Conservation (phyloP, 2,797 vertebrate genomes). For the Takifugu rubripes region DNA sequence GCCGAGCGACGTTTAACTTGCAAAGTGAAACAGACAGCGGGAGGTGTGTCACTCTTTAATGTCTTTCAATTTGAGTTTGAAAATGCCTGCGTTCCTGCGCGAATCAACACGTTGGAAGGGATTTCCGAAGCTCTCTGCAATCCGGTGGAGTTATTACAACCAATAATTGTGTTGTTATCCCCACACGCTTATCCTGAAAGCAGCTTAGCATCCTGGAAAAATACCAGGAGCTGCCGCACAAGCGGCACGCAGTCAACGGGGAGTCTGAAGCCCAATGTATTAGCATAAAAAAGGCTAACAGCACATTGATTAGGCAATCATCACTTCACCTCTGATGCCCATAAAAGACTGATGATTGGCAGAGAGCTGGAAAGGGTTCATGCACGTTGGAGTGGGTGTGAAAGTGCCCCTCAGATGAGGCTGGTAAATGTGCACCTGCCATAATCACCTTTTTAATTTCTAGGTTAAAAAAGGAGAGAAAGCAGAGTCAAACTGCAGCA, state of each 20-base stretch:
- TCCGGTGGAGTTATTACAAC: conserved; percentile 23
- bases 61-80: conserved; percentile 18
- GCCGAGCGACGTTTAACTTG: conserved; percentile 31
- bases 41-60: neutral
- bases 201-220: conserved; percentile 37
- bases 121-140: conserved; percentile 31
- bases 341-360: too few relatives aligned
- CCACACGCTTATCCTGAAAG: conserved; percentile 33
- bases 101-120: conserved; percentile 26
- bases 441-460: too few relatives aligned
- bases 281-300: neutral
- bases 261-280: neutral
- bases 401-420: too few relatives aligned
- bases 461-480: too few relatives aligned
- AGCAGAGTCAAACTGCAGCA: too few relatives aligned
- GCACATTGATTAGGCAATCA: neutral
- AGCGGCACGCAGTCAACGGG: conserved; percentile 6
- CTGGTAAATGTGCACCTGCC: too few relatives aligned
- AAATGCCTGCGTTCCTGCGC: conserved; percentile 4
- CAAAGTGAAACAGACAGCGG: conserved; percentile 23
- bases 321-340: too few relatives aligned
- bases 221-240: conserved; percentile 40
- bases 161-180: conserved; percentile 52
- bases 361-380: too few relatives aligned
- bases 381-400: too few relatives aligned